Base-by-base conservation (phyloP, 2,113 vertebrate genomes). In the Sorex fumeus region DNA sequence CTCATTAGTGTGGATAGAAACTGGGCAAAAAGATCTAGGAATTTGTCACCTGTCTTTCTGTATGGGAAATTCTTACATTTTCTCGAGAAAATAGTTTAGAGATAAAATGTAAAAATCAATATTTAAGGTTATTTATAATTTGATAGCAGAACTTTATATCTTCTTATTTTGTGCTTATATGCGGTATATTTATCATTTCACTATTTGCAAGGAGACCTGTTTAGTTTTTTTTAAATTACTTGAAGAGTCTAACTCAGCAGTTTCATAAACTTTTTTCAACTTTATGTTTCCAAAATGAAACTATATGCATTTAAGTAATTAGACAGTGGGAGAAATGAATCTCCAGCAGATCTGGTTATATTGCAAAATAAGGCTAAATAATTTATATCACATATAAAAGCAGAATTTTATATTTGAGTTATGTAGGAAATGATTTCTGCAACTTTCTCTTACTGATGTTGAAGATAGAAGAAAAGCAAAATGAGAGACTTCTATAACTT, bases 131-230 rank as follows among this genome's bases (percentile, higher is more conserved):
- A 8, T 92, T 79, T 75, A 78, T 93, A 53, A 71, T 86, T 85
- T 92, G 62, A 71, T 60, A 12, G 25, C 69, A 86, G 8, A 69
- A 60, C 16, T 30, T 96, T 69, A 5, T 87, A 74, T 91, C 21
- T 82, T 78, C 12, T 87, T 87, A 87, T 36, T n/a, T 83, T 66
- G 40, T 83, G 32, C 90, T 94, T 91, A 85, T 91, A 90, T 93
- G 13, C 10, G 13, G 47, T 88, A 93, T 8, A 53, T 62, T 82
- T 71, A 1, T 91, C 78, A 47, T 50, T 69, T 57, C 19, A 57
- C 53, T 81, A 15, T 60, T 28, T 86, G 84, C 81, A 47, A 93
- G 69, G 34, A 84, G 40, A 77, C 15, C 2, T 34, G 84, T 27
- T 4, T 6, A 84, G 6, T 57, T 57, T 77, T 75, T 90, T 40